phyloP scores from a whole-genome alignment of 2,888 invertebrate genomes.

The Fragum fragum region DNA sequence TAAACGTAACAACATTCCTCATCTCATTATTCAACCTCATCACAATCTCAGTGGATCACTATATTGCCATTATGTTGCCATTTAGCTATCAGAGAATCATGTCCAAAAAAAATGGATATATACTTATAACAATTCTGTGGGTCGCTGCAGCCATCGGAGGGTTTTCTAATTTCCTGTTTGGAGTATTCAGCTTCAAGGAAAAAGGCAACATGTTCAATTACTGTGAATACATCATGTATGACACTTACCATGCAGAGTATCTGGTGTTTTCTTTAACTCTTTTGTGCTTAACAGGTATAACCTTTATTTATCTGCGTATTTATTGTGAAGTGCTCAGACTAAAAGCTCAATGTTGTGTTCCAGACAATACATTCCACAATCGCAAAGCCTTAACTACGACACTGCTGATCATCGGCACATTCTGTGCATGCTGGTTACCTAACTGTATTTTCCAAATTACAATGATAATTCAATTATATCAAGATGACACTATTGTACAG shows the following conservation, averaged over 20 bases:
- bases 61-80: constrained; percentile 77
- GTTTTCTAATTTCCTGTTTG: constrained; percentile 70
- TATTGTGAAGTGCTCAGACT: constrained; percentile 73
- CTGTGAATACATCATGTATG: constrained; percentile 78
- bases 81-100: constrained; percentile 71
- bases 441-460: constrained; percentile 75
- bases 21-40: constrained; percentile 77
- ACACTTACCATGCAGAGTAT: constrained; percentile 79
- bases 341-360: constrained; percentile 49
- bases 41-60: constrained; percentile 80
- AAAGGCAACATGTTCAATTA: constrained; percentile 70
- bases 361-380: constrained; percentile 71
- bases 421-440: constrained; percentile 80
- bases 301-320: constrained; percentile 77
- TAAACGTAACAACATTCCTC: constrained; percentile 77
- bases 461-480: constrained; percentile 69
- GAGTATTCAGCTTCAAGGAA: constrained; percentile 33
- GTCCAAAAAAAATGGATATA: constrained; percentile 60
- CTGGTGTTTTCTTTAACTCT: constrained; percentile 74
- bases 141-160: constrained; percentile 70
- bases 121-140: constrained; percentile 74
- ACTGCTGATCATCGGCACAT: constrained; percentile 79
- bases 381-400: constrained; percentile 80
- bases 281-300: constrained; percentile 74
- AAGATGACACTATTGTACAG: constrained; percentile 58